Conservation (phyloP, 2,888 invertebrate species). For the Cremastobaeus sp. region DNA sequence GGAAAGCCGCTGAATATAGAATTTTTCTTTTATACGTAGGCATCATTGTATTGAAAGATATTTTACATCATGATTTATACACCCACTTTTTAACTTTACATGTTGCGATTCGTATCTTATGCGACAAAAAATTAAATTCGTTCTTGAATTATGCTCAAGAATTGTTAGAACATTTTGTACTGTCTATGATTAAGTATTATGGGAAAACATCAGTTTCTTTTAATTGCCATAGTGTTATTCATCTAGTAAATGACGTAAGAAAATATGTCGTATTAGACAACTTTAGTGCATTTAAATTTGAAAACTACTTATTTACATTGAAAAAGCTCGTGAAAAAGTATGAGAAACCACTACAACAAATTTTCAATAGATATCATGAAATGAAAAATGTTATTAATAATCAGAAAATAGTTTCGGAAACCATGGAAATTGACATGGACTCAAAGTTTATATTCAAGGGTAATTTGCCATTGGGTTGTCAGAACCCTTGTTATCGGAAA, state of each 20-base stretch:
- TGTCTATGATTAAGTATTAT: conserved; percentile 19
- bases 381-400: conserved; percentile 3
- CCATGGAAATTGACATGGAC: conserved; percentile 1
- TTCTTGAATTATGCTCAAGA: conserved; percentile 37
- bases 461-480: conserved; percentile 10
- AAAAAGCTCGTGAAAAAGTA: conserved; percentile 35
- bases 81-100: conserved; percentile 35
- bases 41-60: conserved; percentile 29
- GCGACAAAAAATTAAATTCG: conserved; percentile 14
- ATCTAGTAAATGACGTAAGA: conserved; percentile 35
- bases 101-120: conserved; percentile 38
- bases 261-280: conserved; percentile 27
- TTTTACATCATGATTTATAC: conserved; percentile 10
- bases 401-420: neutral
- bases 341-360: conserved; percentile 31
- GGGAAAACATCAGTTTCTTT: conserved; percentile 27
- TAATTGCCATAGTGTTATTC: conserved; percentile 35
- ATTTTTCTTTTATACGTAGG: conserved; percentile 35
- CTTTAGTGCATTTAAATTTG: conserved; percentile 38
- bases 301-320: conserved; percentile 30
- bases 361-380: conserved; percentile 33
- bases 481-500: conserved; percentile 12
- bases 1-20: conserved; percentile 44
- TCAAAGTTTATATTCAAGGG: neutral
- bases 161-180: conserved; percentile 17